Base-by-base conservation (phyloP, 2,888 invertebrate species). In the Neoaliturus tenellus region DNA sequence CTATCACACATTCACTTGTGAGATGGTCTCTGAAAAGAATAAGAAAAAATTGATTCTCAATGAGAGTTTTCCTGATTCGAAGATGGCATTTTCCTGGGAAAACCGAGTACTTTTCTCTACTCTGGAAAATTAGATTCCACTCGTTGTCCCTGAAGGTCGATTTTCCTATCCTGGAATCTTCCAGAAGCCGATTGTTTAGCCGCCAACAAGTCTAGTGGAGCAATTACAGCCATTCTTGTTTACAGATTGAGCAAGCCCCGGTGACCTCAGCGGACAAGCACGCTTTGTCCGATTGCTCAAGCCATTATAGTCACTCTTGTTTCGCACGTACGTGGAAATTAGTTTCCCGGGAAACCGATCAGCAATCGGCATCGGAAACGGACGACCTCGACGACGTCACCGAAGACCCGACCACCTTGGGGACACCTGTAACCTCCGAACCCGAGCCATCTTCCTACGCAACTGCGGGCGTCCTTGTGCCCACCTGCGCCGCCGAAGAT, bases 91-190 rank as follows among this genome's bases (percentile, higher is more conserved):
- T 14, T 41, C 14, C 41, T 10, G 41, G 41, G 41, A 41, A 41
- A 41, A 41, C 6, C 41, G 6, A 10, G 23, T 23, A 23, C 2
- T 55, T 55, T 55, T 8, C 23, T 55, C 25, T 3, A 48, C n/a
- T 41, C 3, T 35, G 44, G 44, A 44, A 44, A 23, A 55, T 23
- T 23, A 3, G 17, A 48, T 48, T 41, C 41, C 48, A 55, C 55
- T 20, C 5, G 25, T 55, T 31, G 62, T 28, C 62, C 62, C 31
- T 62, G 23, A 23, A 23, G 17, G 6, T 3, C 28, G 28, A 62
- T 62, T 62, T 51, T 62, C 62, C 62, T 14, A 62, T 62, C 62
- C 28, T 17, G 62, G 62, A 62, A 62, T 62, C 62, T 62, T 62
- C 62, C 62, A 62, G 28, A 31, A 55, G 55, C 28, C 28, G 62